Base-by-base conservation (phyloP, 2,797 vertebrate species). In the Lycodopsis pacificus region DNA sequence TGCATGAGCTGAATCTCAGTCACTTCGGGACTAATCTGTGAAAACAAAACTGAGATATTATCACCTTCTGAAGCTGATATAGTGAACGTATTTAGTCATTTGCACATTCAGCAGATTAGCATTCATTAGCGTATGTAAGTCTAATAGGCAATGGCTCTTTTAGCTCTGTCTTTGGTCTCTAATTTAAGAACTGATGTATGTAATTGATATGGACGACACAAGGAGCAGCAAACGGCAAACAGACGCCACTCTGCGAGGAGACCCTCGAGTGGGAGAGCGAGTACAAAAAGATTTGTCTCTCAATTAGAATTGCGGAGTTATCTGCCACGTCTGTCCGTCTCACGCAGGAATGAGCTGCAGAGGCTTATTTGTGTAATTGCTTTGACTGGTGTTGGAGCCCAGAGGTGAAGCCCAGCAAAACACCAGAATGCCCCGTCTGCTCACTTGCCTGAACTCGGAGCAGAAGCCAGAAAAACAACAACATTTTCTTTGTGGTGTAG, bases 321-420 rank as follows among this genome's bases (percentile, higher is more conserved):
- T 81, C 71, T 54, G 71, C 65, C 74, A 71, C 59, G 79, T 87
- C 73, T 86, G 83, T 20, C 84, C 3, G 9, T 77, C 71, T 84
- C 78, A 76, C 86, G 79, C 72, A 75, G 88, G 85, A 79, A 79
- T 82, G 78, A 89, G 74, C 82, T 79, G 65, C 77, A 81, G 80
- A 92, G 57, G 79, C 69, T 81, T 81, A 81, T 91, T 91, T 89
- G 77, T 79, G 76, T 90, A 89, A 92, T 88, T 86, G 82, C 71
- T 86, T 63, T 82, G 89, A 91, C 78, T 77, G 51, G 44, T 76
- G 82, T 62, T 65, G 74, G 30, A 73, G 85, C 84, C 73, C 77
- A 68, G 81, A 90, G 87, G 88, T 87, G 83, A 79, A 79, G 74
- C 44, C 54, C 67, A 42, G 65, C 48, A 51, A 59, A 71, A 62